These are phyloP conservation scores for Lepus europaeus DNA, from an alignment of 2,113 vertebrate genomes.

Conservation along the genomic window DNA sequence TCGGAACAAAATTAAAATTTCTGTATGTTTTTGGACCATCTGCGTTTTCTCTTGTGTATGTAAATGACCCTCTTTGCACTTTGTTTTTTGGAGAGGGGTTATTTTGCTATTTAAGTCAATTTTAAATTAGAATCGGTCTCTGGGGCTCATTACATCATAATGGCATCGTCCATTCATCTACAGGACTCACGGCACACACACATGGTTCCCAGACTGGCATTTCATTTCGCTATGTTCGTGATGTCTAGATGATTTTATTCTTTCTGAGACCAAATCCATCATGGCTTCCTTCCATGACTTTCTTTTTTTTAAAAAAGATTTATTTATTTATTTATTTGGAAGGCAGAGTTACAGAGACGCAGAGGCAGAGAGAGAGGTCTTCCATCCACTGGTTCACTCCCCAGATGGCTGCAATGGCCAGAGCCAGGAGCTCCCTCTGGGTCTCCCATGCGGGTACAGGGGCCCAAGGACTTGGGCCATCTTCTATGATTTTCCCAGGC, in stretches of 20 bases:
- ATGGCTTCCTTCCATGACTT: not conserved
- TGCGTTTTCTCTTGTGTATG: not conserved
- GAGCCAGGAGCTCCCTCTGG: too few species aligned
- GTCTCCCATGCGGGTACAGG: too few species aligned
- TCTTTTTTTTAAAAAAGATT: not conserved
- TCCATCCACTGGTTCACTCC: too few species aligned
- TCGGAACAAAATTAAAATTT: not conserved
- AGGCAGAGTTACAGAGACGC: too few species aligned
- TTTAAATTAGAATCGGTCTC: not conserved
- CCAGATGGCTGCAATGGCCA: too few species aligned
- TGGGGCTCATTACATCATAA: not conserved
- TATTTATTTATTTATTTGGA: too few species aligned
- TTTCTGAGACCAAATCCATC: conserved; percentile 16
- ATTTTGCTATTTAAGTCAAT: conserved; percentile 39
- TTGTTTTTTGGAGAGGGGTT: not conserved
- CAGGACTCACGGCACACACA: not conserved
- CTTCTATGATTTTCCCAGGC: too few species aligned
- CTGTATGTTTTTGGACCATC: not conserved
- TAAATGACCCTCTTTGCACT: not conserved
- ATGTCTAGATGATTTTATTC: conserved; percentile 36
- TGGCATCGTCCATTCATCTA: not conserved
- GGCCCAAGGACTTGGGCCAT: too few species aligned
- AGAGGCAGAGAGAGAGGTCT: too few species aligned
- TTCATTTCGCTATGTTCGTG: not conserved
- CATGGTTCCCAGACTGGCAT: not conserved